Evolutionary conservation across 2,797 vertebrate species (phyloP).

Genomic region (Zenarchopterus dispar): DNA sequence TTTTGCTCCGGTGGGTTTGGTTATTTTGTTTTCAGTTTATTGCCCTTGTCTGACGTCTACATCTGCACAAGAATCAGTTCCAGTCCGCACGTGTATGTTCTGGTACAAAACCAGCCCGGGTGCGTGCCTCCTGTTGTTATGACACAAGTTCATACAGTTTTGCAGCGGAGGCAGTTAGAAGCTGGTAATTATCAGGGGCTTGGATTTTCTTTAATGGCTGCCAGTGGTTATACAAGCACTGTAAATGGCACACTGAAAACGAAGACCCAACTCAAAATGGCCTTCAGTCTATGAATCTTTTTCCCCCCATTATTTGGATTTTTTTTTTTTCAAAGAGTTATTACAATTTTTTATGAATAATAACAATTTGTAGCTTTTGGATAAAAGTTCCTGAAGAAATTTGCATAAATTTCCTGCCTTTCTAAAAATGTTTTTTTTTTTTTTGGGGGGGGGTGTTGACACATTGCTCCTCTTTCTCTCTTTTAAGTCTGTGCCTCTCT

Average conservation of each 20-base stretch:
- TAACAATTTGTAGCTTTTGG: conserved; percentile 73
- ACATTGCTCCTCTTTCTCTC: conserved; percentile 22
- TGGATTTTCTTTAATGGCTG: conserved; percentile 38
- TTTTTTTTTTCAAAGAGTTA: conserved; percentile 70
- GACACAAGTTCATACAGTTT: conserved; percentile 37
- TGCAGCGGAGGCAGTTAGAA: conserved; percentile 28
- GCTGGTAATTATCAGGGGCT: conserved; percentile 29
- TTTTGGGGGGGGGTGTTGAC: conserved; percentile 14
- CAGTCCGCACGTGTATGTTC: conserved; percentile 8
- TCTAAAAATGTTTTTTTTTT: conserved; percentile 18
- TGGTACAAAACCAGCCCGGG: conserved; percentile 40
- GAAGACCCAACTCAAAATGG: conserved; percentile 71
- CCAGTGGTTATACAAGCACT: conserved; percentile 72
- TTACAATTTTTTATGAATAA: conserved; percentile 68
- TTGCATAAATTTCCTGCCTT: conserved; percentile 43
- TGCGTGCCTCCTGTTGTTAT: conserved; percentile 54
- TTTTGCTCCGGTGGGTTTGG: not conserved
- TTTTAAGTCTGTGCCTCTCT: conserved; percentile 12
- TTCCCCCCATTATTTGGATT: conserved; percentile 44
- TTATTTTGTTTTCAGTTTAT: conserved; percentile 12
- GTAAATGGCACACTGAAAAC: conserved; percentile 70
- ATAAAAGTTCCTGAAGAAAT: conserved; percentile 52
- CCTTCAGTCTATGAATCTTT: conserved; percentile 84
- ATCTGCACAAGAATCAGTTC: conserved; percentile 28
- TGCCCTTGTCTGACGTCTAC: conserved; percentile 32